Evolutionary conservation across 2,888 invertebrate genomes (phyloP).

Genomic region (Campoplex nolae): DNA sequence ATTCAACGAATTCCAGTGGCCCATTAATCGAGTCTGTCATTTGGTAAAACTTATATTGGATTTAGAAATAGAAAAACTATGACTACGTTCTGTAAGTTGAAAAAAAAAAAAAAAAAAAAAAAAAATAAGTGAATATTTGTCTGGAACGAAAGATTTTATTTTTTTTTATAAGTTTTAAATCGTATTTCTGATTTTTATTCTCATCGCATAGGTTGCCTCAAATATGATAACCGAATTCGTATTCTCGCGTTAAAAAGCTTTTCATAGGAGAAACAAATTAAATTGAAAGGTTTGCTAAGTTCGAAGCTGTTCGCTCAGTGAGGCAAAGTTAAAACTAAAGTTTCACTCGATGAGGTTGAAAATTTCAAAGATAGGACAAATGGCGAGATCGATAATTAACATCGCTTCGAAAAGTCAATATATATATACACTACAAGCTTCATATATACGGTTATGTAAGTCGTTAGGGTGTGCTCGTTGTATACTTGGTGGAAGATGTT

Average conservation of each 20-base stretch:
- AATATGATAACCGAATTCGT: not conserved
- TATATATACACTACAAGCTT: not conserved
- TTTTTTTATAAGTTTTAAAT: not conserved
- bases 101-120: not conserved
- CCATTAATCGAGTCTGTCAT: not conserved
- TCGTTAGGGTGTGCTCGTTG: slow-evolving; percentile 12
- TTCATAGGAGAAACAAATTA: slow-evolving; percentile 1
- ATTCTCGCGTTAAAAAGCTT: not conserved
- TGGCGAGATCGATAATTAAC: slow-evolving; percentile 34
- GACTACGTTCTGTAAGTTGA: not conserved
- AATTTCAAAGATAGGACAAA: slow-evolving; percentile 14
- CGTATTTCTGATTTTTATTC: slow-evolving; percentile 1
- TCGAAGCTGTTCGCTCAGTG: not conserved
- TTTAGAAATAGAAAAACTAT: not conserved
- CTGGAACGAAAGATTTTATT: not conserved
- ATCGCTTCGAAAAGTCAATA: not conserved
- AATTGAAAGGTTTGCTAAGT: not conserved
- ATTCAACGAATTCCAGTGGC: not conserved
- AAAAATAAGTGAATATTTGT: not conserved
- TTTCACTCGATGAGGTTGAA: slow-evolving; percentile 14
- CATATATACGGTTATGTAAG: slow-evolving; percentile 1
- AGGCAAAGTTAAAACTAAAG: slow-evolving; percentile 7
- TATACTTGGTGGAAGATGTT: slow-evolving; percentile 13
- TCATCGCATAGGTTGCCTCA: not conserved
- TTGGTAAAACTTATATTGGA: not conserved